These are phyloP conservation scores for Heliopora coerulea DNA, from an alignment of 92 coral and sea anemone species.

Conservation along the genomic window DNA sequence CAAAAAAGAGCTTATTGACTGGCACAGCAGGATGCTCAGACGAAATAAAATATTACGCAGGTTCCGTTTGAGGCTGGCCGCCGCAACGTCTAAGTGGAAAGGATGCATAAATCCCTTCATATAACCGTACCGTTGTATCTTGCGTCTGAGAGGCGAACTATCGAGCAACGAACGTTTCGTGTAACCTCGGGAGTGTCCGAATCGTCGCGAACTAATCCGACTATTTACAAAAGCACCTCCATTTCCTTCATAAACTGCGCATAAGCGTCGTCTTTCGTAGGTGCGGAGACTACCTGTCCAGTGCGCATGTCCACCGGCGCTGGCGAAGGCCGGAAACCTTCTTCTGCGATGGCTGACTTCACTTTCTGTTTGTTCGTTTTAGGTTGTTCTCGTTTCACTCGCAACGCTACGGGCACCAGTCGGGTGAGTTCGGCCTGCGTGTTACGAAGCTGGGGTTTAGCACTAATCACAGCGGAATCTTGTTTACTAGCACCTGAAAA, in stretches of 20 bases:
- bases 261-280: slow-evolving; percentile 97
- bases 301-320: slow-evolving; percentile 56
- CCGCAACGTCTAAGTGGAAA: too few relatives aligned
- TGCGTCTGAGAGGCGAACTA: too few relatives aligned
- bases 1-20: too few relatives aligned
- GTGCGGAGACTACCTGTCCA: slow-evolving; percentile 65
- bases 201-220: too few relatives aligned
- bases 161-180: too few relatives aligned
- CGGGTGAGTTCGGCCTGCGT: slow-evolving; percentile 95
- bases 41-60: too few relatives aligned
- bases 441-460: slow-evolving; percentile 95
- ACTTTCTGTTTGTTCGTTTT: slow-evolving; percentile 60
- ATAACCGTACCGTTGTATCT: too few relatives aligned
- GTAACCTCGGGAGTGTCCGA: too few relatives aligned
- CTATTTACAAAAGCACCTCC: slow-evolving; percentile 74
- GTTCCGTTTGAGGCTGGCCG: too few relatives aligned
- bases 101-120: too few relatives aligned
- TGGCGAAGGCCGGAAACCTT: slow-evolving; percentile 61
- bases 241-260: slow-evolving; percentile 98
- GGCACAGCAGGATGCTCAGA: too few relatives aligned
- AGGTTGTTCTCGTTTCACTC: slow-evolving; percentile 88
- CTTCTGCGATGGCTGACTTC: slow-evolving; percentile 60
- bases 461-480: slow-evolving; percentile 74
- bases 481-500: slow-evolving; percentile 74
- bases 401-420: slow-evolving; percentile 87